A percentile compares a stretch with the other conserved stretches of the same genome.
Evolutionary conservation across 2,888 invertebrate genomes (phyloP).

Genomic region (Synanthedon vespiformis): DNA sequence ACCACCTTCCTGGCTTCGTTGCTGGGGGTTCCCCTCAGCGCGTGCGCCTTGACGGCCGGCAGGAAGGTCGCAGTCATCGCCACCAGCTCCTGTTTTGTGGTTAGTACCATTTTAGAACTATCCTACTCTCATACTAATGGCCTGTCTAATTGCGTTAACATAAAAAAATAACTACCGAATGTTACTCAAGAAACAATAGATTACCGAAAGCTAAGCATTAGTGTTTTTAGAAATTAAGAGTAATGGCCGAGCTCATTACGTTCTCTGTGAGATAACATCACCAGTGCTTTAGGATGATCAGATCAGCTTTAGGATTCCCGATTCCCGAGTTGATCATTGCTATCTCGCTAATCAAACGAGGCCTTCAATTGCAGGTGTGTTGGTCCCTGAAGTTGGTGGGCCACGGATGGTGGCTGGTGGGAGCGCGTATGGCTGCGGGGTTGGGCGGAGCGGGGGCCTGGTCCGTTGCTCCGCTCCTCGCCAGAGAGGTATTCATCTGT

Average conservation of each 20-base stretch:
- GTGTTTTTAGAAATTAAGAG: too few relatives aligned
- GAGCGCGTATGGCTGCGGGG: constrained; percentile 38
- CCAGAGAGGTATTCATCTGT: constrained; percentile 26
- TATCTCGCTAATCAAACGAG: too few relatives aligned
- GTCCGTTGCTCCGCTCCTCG: constrained; percentile 37
- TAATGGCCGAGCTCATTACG: too few relatives aligned
- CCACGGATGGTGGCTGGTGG: constrained; percentile 33
- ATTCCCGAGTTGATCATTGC: too few relatives aligned
- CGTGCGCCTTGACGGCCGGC: constrained; percentile 26
- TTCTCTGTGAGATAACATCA: too few relatives aligned
- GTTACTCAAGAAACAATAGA: too few relatives aligned
- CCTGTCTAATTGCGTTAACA: too few relatives aligned
- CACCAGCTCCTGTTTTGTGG: constrained; percentile 34
- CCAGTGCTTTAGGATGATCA: too few relatives aligned
- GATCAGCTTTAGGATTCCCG: too few relatives aligned
- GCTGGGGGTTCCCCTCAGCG: constrained; percentile 37
- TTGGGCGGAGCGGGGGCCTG: constrained; percentile 45
- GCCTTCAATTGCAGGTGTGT: constrained; percentile 25
- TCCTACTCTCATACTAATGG: too few relatives aligned
- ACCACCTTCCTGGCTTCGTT: constrained; percentile 28
- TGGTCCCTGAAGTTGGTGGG: constrained; percentile 43
- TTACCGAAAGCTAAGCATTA: too few relatives aligned
- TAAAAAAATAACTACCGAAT: too few relatives aligned
- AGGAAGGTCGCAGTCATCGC: constrained; percentile 33
- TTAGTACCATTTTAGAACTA: constrained; percentile 11